phyloP scores from a whole-genome alignment of 2,888 invertebrate species.

The Acanthococcus lagerstroemiae region DNA sequence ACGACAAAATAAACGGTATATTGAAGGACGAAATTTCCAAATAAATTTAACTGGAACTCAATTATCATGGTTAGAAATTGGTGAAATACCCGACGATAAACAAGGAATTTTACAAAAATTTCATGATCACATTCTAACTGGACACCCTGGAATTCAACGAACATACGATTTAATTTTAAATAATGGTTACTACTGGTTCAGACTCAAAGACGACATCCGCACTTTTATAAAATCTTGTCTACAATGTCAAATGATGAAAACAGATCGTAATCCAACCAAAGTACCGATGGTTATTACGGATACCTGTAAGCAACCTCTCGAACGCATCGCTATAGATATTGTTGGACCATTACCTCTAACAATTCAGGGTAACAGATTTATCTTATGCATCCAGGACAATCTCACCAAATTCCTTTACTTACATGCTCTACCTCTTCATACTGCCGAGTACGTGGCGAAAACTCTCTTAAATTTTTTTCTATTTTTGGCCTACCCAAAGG shows the following conservation, averaged over 20 bases:
- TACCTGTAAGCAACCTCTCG: neutral
- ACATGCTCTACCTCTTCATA: slow-evolving; percentile 38
- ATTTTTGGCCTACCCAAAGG: slow-evolving; percentile 40
- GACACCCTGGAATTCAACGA: neutral
- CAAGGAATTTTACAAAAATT: neutral
- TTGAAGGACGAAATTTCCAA: no score
- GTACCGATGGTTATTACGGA: neutral
- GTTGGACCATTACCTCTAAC: neutral
- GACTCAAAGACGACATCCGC: neutral
- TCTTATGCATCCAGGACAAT: neutral
- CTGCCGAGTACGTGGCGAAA: slow-evolving; percentile 39
- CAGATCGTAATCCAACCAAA: neutral
- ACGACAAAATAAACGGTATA: no score
- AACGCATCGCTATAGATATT: neutral
- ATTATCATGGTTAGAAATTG: neutral
- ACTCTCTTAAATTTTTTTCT: slow-evolving; percentile 38
- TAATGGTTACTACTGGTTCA: neutral
- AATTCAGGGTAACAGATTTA: neutral
- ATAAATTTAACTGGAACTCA: no score
- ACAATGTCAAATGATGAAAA: neutral
- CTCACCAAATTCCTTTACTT: neutral
- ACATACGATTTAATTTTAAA: neutral
- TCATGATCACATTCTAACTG: neutral
- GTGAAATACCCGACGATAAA: neutral
- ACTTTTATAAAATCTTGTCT: neutral